phyloP scores from a whole-genome alignment of 2,797 vertebrate genomes.

The Pseudochaenichthys georgianus region DNA sequence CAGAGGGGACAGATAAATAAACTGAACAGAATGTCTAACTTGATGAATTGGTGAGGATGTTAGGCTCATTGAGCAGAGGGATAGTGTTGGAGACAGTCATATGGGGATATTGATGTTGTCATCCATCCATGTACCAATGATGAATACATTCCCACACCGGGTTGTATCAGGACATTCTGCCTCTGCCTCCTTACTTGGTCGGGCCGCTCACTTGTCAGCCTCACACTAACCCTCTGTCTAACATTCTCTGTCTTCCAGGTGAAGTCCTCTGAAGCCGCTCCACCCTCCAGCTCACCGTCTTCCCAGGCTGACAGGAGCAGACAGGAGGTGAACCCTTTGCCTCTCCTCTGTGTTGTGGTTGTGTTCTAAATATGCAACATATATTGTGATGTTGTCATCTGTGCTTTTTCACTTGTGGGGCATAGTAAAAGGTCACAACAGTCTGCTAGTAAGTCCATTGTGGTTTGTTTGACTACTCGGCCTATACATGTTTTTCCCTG shows the following conservation, averaged over 20 bases:
- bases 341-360: constrained; percentile 20
- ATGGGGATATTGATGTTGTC: too few species aligned
- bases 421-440: neutral
- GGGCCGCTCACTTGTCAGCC: too few species aligned
- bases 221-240: constrained; percentile 4
- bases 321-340: constrained; percentile 87
- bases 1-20: too few species aligned
- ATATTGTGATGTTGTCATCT: constrained; percentile 4
- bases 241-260: constrained; percentile 70
- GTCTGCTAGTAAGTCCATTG: neutral
- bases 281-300: constrained; percentile 90
- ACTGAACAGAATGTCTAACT: too few species aligned
- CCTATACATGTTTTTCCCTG: neutral
- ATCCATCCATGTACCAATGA: too few species aligned
- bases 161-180: too few species aligned
- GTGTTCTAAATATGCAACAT: constrained; percentile 17
- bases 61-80: too few species aligned
- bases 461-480: neutral
- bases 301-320: constrained; percentile 92
- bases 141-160: too few species aligned
- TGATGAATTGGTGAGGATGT: too few species aligned
- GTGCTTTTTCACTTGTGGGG: constrained; percentile 1
- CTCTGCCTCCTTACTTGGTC: too few species aligned
- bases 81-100: too few species aligned
- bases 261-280: constrained; percentile 91